Evolutionary conservation across 1,140 invertebrate species (phyloP).

Genomic region (Drosophila bocqueti): DNA sequence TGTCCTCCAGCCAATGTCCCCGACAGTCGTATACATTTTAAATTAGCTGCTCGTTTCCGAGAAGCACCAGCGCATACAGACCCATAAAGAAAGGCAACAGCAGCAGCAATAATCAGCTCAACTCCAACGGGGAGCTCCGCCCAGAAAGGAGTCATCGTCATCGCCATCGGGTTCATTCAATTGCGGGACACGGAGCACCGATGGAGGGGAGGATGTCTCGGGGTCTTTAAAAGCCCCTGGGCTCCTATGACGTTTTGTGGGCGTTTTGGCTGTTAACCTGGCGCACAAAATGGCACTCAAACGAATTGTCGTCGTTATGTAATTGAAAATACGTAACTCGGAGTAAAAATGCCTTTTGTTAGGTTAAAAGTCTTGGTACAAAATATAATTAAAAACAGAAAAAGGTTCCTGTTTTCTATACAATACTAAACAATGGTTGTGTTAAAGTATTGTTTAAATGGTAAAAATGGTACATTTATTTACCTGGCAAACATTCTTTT

Average conservation of each 20-base stretch:
- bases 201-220: not conserved
- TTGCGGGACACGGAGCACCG: slow-evolving; percentile 9
- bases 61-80: slow-evolving; percentile 30
- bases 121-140: slow-evolving; percentile 31
- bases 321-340: not conserved
- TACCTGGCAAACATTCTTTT: not conserved
- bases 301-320: slow-evolving; percentile 1
- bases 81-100: slow-evolving; percentile 9
- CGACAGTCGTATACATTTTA: slow-evolving; percentile 62
- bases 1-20: slow-evolving; percentile 20
- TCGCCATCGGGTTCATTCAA: slow-evolving; percentile 21
- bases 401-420: not conserved
- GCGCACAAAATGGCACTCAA: slow-evolving; percentile 22
- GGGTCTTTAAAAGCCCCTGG: slow-evolving; percentile 25
- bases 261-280: slow-evolving; percentile 20
- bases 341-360: not conserved
- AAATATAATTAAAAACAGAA: not conserved
- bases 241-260: slow-evolving; percentile 28
- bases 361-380: not conserved
- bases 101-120: slow-evolving; percentile 55
- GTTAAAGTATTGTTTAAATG: not conserved
- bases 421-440: not conserved
- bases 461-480: not conserved
- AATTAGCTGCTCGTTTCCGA: slow-evolving; percentile 60
- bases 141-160: slow-evolving; percentile 17